A percentile compares a stretch with the other conserved stretches of the same genome.
These are phyloP conservation scores for Liolophura sinensis DNA, from an alignment of 1,140 invertebrate genomes.

Conservation along the genomic window DNA sequence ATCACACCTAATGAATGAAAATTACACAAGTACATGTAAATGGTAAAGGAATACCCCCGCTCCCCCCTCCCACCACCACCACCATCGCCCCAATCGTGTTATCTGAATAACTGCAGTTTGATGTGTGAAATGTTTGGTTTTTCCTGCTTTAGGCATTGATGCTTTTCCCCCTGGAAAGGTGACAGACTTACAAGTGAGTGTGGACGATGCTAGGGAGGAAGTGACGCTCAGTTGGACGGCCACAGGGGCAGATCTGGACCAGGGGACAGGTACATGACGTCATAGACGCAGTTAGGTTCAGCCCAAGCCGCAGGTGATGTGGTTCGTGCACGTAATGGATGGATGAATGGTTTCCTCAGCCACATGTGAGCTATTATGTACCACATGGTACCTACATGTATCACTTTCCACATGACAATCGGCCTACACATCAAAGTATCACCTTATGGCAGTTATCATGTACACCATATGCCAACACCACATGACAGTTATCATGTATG, in stretches of 20 bases:
- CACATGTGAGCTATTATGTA: too few relatives aligned
- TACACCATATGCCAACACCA: too few relatives aligned
- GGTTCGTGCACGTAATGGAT: too few relatives aligned
- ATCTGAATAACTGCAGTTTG: constrained; percentile 11
- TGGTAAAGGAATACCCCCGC: neutral
- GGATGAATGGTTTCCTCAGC: too few relatives aligned
- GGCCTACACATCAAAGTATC: too few relatives aligned
- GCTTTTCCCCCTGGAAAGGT: constrained; percentile 50
- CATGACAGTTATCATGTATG: too few relatives aligned
- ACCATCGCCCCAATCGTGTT: constrained; percentile 7
- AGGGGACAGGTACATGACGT: constrained; percentile 29
- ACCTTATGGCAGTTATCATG: too few relatives aligned
- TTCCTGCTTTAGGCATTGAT: constrained; percentile 11
- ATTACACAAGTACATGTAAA: neutral
- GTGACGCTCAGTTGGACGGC: constrained; percentile 31
- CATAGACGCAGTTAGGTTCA: neutral
- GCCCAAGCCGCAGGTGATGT: too few relatives aligned
- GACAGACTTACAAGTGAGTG: constrained; percentile 44
- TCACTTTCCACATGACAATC: too few relatives aligned
- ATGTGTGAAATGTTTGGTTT: neutral
- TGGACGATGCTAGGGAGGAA: constrained; percentile 30
- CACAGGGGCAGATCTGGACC: constrained; percentile 34
- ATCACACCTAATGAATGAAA: neutral
- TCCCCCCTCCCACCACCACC: neutral
- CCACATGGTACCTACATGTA: too few relatives aligned